Base-by-base conservation (phyloP, 2,113 vertebrate species). In the Oncorhynchus keta region DNA sequence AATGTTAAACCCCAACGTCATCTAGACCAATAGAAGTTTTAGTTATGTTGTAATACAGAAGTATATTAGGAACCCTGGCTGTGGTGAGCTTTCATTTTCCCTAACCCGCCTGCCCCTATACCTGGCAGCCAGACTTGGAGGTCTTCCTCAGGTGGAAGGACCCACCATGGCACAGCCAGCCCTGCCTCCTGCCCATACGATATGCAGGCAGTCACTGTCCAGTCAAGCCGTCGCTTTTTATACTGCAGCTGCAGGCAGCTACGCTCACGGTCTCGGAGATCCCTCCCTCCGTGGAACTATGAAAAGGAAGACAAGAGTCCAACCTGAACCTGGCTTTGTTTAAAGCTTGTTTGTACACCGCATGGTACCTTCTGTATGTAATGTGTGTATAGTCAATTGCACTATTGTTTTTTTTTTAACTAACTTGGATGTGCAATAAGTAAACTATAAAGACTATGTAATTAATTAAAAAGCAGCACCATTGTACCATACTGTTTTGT, bases 161-260 rank as follows among this genome's bases (percentile, higher is more conserved):
- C 85, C 14, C 51, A 55, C 16, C 16, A 18, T 87, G 89, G 82
- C 78, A 64, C 16, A 9, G 18, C n/a, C n/a, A 22, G 20, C 59
- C 59, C 13, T 18, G 51, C 51, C 51, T 18, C 5, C 16, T 55
- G 51, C 51, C 51, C 51, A 18, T 18, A 55, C 1, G 51, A 7
- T 32, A 16, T 16, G 28, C n/a, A 62, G 18, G 55, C 16, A 57
- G 55, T 14, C 59, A 62, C 65, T 32, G 62, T 26, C 65, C 8
- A 30, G 30, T 6, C 32, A 18, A 5, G 8, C 13, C 62, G 26
- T 70, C 28, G 77, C 82, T 89, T 86, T 91, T 90, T 92, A 76
- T 91, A 84, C 85, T 87, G 89, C 92, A 93, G 93, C 94, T 95
- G 93, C 94, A 90, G 94, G 93, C 94, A 94, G 94, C 94, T 94